Base-by-base conservation (phyloP, 2,113 vertebrate species). In the Hippocampus comes region DNA sequence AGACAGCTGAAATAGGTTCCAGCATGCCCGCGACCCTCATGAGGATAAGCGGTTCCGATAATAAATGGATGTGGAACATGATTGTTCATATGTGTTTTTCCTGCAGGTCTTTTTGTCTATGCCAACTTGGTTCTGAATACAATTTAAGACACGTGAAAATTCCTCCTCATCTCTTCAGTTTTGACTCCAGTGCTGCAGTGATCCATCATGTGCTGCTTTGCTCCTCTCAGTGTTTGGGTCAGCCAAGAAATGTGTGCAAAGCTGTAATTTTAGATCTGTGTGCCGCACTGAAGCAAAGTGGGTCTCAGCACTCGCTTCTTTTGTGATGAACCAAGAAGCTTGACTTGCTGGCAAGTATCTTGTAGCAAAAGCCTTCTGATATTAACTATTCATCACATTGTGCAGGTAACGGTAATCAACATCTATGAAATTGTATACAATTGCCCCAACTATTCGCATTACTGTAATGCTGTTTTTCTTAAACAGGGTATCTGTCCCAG, bases 131-230 rank as follows among this genome's bases (percentile, higher is more conserved):
- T 25, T n/a, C 65, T 53, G 41, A 43, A 43, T 23, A 49, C 27
- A 66, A 27, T 9, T 23, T 0, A 27, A 75, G 55, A 49, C 66
- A 49, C 14, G 34, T 61, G 34, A 43, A 51, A 25, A 30, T 67
- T 80, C 38, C 61, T 73, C 60, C 59, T 46, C 46, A 7, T 71
- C 27, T 63, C 46, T 48, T 78, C 59, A 69, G 17, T 68, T 75
- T 70, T 27, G 46, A 57, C 46, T 76, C 42, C 27, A 67, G 70
- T 77, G 74, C 75, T 73, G 70, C 71, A 15, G 68, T 69, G 73
- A 83, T 81, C 78, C 71, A 82, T 80, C 80, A 75, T 72, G 77
- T 83, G 81, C 70, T 48, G 61, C 81, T 86, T 65, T 63, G 79
- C 76, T 77, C 49, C 69, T 70, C 42, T 27, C 77, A 70, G 72